Evolutionary conservation across 1,140 invertebrate genomes (phyloP), one percentile per base, ranked within the genome.

Genomic region (Penaeus japonicus): DNA sequence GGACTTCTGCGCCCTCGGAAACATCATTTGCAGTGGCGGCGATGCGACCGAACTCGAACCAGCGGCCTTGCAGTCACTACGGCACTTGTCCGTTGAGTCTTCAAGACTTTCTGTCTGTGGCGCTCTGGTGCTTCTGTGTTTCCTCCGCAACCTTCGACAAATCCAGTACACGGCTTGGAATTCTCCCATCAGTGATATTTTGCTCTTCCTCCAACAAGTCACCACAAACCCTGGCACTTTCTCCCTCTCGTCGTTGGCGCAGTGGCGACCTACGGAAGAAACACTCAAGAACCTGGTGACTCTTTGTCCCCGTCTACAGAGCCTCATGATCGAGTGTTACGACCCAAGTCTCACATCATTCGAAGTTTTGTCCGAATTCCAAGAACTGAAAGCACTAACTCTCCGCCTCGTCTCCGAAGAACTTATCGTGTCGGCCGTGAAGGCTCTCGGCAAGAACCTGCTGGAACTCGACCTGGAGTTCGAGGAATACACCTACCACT

Each of bases 91-190:
- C 3, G 79, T 81, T 17, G 47, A 81, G 53, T 81, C 79, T 7
- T 53, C 47, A 24, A 15, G 53, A 10, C 24, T 81, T 1, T 27
- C 79, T 17, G 79, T 54, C 27, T 81, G 47, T 20, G 79, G 79
- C 4, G 54, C 47, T 54, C 22, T 81, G 53, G 79, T 81, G 24
- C 47, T 81, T 5, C 39, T 81, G 24, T 30, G 55, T 54, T 81
- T 54, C 20, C 47, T 81, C 22, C 79, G 79, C 24, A 54, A 57
- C 22, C 54, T 81, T 4, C 79, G 54, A 24, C n/a, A 57, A 30
- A 81, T 81, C 17, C 79, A 81, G 17, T 81, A 81, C 53, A 81
- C n/a, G 4, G 22, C 22, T 15, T 81, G 79, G 79, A 81, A 57
- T 30, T 55, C 53, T 57, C 54, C 79, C 53, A 57, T 55, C 53